Percentiles rank a stretch among this genome's conserved stretches.
Evolutionary conservation across 2,113 vertebrate genomes (phyloP).

Genomic region (Muntiacus reevesi): DNA sequence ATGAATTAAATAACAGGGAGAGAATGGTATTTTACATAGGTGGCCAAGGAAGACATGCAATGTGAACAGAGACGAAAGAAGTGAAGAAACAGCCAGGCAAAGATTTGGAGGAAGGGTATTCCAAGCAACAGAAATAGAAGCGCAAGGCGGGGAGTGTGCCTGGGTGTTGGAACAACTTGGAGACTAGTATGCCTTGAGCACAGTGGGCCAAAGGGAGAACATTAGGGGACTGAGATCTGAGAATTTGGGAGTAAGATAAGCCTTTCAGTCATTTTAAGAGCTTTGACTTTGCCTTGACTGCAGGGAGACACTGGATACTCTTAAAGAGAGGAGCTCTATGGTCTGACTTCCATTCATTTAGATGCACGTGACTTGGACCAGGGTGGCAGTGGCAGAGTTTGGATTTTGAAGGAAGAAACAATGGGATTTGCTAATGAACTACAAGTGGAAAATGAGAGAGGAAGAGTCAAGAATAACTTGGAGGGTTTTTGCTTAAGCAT

Average conservation of each 20-base stretch:
- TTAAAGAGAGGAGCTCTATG: background rate
- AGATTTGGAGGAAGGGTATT: background rate
- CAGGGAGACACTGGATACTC: background rate
- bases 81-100: background rate
- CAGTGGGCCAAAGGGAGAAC: background rate
- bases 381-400: background rate
- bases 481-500: background rate
- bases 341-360: background rate
- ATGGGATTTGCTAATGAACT: background rate
- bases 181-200: background rate
- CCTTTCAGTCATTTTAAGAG: background rate
- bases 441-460: background rate
- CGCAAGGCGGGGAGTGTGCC: background rate
- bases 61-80: background rate
- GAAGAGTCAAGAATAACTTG: background rate
- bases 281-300: background rate
- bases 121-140: background rate
- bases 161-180: background rate
- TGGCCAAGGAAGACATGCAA: background rate
- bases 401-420: background rate
- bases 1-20: background rate
- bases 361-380: background rate
- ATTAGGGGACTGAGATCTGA: background rate
- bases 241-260: background rate
- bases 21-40: background rate